phyloP scores from a whole-genome alignment of 2,113 vertebrate genomes.

The Gymnorhina tibicen region DNA sequence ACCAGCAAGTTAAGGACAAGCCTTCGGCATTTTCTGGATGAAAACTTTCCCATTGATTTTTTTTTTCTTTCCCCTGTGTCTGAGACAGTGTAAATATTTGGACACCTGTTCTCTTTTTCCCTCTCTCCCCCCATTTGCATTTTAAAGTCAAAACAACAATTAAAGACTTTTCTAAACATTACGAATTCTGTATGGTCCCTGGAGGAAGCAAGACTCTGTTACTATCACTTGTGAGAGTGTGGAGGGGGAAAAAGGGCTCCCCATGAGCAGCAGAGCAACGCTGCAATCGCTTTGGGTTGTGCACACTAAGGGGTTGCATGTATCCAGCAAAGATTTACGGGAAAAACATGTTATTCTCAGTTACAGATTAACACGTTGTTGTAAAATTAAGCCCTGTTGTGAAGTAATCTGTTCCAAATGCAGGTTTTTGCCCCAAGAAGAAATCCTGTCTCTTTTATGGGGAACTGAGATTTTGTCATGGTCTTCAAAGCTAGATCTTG shows the following conservation, averaged over 20 bases:
- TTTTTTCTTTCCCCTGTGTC: background rate
- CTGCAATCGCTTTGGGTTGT: background rate
- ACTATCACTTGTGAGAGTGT: background rate
- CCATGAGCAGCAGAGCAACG: background rate
- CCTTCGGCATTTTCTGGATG: background rate
- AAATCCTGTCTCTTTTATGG: background rate
- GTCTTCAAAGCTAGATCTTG: background rate
- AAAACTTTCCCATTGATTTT: slow-evolving; percentile 46
- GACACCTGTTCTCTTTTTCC: slow-evolving; percentile 3
- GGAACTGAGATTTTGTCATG: background rate
- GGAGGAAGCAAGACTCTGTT: background rate
- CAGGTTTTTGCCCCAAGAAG: background rate
- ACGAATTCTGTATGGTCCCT: background rate
- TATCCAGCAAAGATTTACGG: background rate
- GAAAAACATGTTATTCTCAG: slow-evolving; percentile 24
- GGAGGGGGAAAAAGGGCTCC: background rate
- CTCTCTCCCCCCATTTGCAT: background rate
- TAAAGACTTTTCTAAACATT: background rate
- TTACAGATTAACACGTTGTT: slow-evolving; percentile 40
- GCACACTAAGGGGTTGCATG: background rate
- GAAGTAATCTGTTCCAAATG: background rate
- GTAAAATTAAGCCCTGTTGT: slow-evolving; percentile 42
- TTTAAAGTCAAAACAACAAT: slow-evolving; percentile 35
- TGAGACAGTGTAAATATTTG: slow-evolving; percentile 49
- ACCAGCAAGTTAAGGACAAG: background rate